Conservation (phyloP, 2,888 invertebrate genomes). For the Pasiphila rectangulata region DNA sequence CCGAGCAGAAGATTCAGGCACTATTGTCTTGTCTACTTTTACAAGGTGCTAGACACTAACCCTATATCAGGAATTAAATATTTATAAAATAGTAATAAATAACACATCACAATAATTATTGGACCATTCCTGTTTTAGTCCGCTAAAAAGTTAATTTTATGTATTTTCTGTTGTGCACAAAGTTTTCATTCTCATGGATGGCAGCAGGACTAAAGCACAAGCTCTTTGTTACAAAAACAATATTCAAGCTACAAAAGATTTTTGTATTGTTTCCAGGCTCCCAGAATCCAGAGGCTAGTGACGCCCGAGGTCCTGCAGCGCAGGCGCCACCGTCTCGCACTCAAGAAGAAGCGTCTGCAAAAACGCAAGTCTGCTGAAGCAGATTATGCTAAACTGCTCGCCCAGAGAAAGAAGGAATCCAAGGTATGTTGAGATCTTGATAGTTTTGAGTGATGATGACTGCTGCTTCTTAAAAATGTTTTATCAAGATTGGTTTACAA, state of each 20-base stretch:
- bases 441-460: neutral
- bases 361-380: slow-evolving; percentile 93
- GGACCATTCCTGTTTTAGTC: too few species aligned
- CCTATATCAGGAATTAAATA: too few species aligned
- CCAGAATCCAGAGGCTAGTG: slow-evolving; percentile 97
- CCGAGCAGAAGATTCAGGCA: slow-evolving; percentile 75
- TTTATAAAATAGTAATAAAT: too few species aligned
- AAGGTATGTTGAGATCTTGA: slow-evolving; percentile 72
- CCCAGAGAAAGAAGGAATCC: slow-evolving; percentile 96
- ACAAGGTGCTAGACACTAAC: slow-evolving; percentile 65
- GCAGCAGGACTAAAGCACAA: too few species aligned
- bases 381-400: slow-evolving; percentile 94
- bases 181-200: too few species aligned
- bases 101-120: too few species aligned
- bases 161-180: neutral
- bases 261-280: slow-evolving; percentile 83
- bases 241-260: neutral
- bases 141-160: too few species aligned
- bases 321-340: slow-evolving; percentile 92
- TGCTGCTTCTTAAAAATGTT: too few species aligned
- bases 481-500: too few species aligned
- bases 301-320: slow-evolving; percentile 94
- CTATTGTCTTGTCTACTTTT: slow-evolving; percentile 71
- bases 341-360: slow-evolving; percentile 90
- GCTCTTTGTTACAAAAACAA: too few species aligned